Conservation (phyloP, 2,797 vertebrate genomes). For the Notolabrus celidotus region DNA sequence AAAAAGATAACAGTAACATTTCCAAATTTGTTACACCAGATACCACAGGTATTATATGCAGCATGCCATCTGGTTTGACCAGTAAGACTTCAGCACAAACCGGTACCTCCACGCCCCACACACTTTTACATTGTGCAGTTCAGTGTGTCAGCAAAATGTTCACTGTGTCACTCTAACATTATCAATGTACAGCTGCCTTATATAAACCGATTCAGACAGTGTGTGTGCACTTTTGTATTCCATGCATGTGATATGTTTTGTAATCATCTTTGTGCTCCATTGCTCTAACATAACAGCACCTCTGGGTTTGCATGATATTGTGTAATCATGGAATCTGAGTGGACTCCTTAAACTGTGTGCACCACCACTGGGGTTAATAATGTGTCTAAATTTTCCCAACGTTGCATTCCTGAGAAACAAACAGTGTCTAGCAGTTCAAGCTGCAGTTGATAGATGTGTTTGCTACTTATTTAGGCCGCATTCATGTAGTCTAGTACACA, state of each 20-base stretch:
- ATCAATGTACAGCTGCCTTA: conserved; percentile 9
- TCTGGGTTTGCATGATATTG: conserved; percentile 53
- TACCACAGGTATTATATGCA: conserved; percentile 37
- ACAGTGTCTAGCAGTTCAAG: conserved; percentile 36
- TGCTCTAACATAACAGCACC: conserved; percentile 39
- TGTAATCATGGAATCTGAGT: conserved; percentile 52
- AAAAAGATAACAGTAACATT: conserved; percentile 19
- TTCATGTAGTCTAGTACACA: not conserved
- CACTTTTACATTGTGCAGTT: conserved; percentile 25
- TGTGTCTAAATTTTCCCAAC: conserved; percentile 8
- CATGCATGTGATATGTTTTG: conserved; percentile 19
- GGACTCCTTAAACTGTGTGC: conserved; percentile 31
- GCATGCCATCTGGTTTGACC: conserved; percentile 67
- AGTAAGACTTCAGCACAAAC: conserved; percentile 69
- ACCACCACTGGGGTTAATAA: conserved; percentile 27
- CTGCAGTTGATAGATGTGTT: conserved; percentile 37
- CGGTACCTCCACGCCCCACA: conserved; percentile 67
- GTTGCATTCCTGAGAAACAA: conserved; percentile 47
- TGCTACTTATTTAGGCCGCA: conserved; percentile 22
- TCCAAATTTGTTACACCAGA: conserved; percentile 30
- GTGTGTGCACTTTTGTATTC: not conserved
- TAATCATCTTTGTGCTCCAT: not conserved
- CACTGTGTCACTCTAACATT: conserved; percentile 14
- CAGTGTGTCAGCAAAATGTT: conserved; percentile 12
- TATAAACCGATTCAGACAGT: conserved; percentile 1